phyloP scores from a whole-genome alignment of 2,797 vertebrate species.

The Enteromius paludinosus region DNA sequence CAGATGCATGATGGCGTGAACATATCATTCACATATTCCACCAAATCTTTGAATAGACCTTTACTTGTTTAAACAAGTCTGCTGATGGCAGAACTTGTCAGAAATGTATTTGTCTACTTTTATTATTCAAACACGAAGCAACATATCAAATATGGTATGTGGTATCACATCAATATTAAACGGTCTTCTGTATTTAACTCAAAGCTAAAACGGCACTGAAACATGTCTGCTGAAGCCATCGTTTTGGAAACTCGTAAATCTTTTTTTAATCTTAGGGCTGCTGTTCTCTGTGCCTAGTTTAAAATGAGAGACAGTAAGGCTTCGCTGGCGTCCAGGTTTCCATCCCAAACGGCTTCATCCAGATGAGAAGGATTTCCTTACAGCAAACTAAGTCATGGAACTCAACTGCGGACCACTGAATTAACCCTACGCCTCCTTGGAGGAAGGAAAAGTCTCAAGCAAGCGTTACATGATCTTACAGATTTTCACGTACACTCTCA shows the following conservation, averaged over 20 bases:
- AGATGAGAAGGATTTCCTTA: constrained; percentile 54
- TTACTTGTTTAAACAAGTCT: background rate
- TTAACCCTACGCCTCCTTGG: background rate
- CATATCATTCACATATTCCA: background rate
- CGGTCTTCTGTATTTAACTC: background rate
- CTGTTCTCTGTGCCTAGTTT: background rate
- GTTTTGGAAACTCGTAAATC: constrained; percentile 4
- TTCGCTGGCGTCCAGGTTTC: constrained; percentile 28
- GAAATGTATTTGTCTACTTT: background rate
- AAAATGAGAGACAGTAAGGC: constrained; percentile 19
- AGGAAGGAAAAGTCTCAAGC: background rate
- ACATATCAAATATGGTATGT: background rate
- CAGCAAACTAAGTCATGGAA: constrained; percentile 47
- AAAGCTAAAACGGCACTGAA: background rate
- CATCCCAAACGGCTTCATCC: constrained; percentile 25
- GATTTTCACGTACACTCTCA: no score
- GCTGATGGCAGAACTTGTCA: background rate
- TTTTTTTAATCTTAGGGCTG: background rate
- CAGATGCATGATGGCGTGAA: background rate
- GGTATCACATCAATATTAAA: background rate
- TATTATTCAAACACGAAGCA: background rate
- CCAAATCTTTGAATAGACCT: constrained; percentile 9
- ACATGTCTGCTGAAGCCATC: constrained; percentile 10
- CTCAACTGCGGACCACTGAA: constrained; percentile 38
- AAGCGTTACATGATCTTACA: no score